phyloP scores from a whole-genome alignment of 1,140 invertebrate genomes.

The Drosophila kanapiae region DNA sequence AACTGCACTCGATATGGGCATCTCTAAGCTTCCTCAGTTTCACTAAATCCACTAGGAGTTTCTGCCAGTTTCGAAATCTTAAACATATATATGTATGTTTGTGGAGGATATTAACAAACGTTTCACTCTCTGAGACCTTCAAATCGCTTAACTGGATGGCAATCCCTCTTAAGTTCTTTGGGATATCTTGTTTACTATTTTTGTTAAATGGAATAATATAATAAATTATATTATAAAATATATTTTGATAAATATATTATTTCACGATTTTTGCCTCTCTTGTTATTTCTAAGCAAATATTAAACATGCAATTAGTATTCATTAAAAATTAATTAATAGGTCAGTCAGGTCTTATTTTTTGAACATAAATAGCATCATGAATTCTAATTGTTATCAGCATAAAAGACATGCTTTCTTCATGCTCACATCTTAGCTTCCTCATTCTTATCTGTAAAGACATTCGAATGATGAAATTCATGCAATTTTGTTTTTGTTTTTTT shows the following conservation, averaged over 20 bases:
- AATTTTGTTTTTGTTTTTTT: background rate
- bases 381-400: conserved; percentile 19
- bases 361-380: conserved; percentile 5
- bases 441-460: conserved; percentile 11
- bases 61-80: background rate
- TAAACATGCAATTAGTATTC: conserved; percentile 16
- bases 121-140: background rate
- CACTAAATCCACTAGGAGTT: background rate
- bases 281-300: conserved; percentile 9
- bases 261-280: background rate
- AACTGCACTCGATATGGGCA: conserved; percentile 2
- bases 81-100: background rate
- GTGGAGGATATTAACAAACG: background rate
- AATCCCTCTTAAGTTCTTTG: background rate
- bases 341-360: conserved; percentile 1
- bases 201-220: too few species aligned
- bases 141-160: background rate
- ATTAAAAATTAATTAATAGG: conserved; percentile 21
- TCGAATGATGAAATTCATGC: background rate
- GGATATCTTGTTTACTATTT: background rate
- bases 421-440: conserved; percentile 4
- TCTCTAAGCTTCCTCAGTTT: background rate
- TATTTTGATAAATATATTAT: background rate
- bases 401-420: conserved; percentile 20
- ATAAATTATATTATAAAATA: too few species aligned